Conservation (phyloP, 2,113 vertebrate genomes). For the Chunga burmeisteri region DNA sequence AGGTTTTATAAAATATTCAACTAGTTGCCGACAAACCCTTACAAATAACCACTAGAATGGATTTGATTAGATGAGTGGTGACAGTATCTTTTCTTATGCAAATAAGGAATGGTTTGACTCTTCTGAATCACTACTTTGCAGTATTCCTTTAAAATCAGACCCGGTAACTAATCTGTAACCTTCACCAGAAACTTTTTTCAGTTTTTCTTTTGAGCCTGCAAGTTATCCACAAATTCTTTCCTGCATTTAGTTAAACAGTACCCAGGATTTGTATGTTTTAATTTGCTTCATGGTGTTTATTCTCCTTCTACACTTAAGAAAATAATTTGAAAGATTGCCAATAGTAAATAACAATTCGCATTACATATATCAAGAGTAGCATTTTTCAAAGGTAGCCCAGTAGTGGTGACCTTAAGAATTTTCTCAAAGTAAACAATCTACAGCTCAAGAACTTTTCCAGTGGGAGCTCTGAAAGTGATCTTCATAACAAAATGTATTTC, state of each 20-base stretch:
- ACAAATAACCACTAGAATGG: conserved; percentile 55
- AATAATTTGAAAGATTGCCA: background rate
- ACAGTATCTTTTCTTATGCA: conserved; percentile 27
- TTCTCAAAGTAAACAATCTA: background rate
- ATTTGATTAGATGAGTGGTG: conserved; percentile 37
- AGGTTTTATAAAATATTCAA: conserved; percentile 71
- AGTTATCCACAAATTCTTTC: background rate
- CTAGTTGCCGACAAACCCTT: conserved; percentile 55
- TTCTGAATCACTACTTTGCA: background rate
- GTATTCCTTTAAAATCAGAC: background rate
- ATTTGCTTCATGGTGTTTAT: background rate
- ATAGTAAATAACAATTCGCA: background rate
- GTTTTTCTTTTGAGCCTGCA: background rate
- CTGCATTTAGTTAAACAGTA: background rate
- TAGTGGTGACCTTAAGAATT: background rate
- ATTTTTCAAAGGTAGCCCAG: background rate
- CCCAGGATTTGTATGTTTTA: background rate
- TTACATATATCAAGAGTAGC: background rate
- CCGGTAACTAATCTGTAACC: background rate
- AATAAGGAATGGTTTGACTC: background rate
- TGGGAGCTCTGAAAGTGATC: background rate
- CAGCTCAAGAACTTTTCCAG: background rate
- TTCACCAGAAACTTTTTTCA: background rate
- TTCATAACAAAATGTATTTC: background rate
- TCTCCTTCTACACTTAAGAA: background rate